Evolutionary conservation across 2,113 vertebrate species (phyloP), one percentile per base, ranked within the genome.

Genomic region (Cettia cetti): DNA sequence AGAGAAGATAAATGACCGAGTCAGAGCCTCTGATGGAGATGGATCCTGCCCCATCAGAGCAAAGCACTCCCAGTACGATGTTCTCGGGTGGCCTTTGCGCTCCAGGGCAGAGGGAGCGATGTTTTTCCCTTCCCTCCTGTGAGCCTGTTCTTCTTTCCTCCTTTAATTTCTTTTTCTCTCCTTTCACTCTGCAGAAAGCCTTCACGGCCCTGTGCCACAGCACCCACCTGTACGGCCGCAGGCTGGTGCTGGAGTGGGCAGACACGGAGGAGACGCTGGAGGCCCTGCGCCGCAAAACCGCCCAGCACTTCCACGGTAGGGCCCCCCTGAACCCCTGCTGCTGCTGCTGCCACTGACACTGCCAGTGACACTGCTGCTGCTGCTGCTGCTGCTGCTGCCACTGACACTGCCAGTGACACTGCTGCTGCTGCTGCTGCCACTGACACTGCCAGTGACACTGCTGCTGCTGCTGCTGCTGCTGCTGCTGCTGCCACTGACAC

Each of bases 231-330:
- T 99, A 99, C 0, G 99, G 99, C 64, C 98, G 99, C 57, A 98
- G 99, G 85, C 98, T 99, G 85, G 99, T 99, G 66, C 94, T 99
- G 92, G 99, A 99, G 94, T 99, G 99, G 99, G 99, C 99, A 0
- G 99, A 99, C 65, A 88, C 98, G 0, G 99, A 99, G 92, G 99
- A 99, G 71, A 99, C 98, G 0, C 96, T 99, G 44, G 99, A 99
- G 83, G 95, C 98, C 39, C 95, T 99, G 92, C 98, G 99, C 70
- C 97, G 98, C 74, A 99, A 98, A 97, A 99, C 99, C 0, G 99
- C 99, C 0, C 97, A 98, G 66, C 99, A 98, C 93, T 99, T 99
- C 97, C 99, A 99, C n/a, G n/a, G n/a, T n/a, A n/a, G n/a, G n/a
- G n/a, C n/a, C n/a, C n/a, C n/a, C n/a, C n/a, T n/a, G n/a, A n/a